These are phyloP conservation scores for Xiphophorus couchianus DNA, from an alignment of 2,113 vertebrate genomes.

Conservation along the genomic window DNA sequence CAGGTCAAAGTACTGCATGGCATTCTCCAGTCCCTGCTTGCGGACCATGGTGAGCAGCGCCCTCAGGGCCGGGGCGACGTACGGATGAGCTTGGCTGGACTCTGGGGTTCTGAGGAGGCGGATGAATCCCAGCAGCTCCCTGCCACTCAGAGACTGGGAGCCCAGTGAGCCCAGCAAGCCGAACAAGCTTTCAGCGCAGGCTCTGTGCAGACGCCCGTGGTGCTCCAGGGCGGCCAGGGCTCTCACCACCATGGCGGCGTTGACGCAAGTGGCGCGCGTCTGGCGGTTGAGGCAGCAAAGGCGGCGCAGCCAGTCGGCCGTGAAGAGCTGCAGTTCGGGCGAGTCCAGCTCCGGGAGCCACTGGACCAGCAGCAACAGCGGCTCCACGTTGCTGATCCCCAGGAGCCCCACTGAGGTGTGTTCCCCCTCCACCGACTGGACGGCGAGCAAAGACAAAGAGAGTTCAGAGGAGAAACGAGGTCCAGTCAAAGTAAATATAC, in stretches of 20 bases:
- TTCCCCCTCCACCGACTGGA: slow-evolving; percentile 94
- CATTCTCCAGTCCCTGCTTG: slow-evolving; percentile 90
- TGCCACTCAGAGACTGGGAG: slow-evolving; percentile 89
- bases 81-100: slow-evolving; percentile 80
- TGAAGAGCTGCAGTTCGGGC: slow-evolving; percentile 90
- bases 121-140: slow-evolving; percentile 87
- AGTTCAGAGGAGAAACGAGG: neutral
- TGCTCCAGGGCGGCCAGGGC: slow-evolving; percentile 84
- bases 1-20: slow-evolving; percentile 95
- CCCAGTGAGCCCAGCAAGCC: slow-evolving; percentile 90
- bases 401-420: slow-evolving; percentile 94
- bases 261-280: slow-evolving; percentile 93
- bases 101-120: slow-evolving; percentile 85
- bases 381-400: slow-evolving; percentile 97
- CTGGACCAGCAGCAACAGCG: slow-evolving; percentile 91
- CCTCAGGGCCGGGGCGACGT: slow-evolving; percentile 84
- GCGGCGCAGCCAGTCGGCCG: slow-evolving; percentile 90
- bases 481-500: neutral
- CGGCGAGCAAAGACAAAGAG: neutral
- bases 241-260: slow-evolving; percentile 88
- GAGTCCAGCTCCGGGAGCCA: slow-evolving; percentile 96
- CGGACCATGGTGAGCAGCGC: slow-evolving; percentile 91
- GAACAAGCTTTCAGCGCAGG: slow-evolving; percentile 90
- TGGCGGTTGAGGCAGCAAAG: slow-evolving; percentile 94
- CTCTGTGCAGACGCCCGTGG: slow-evolving; percentile 80